These are phyloP conservation scores for Anthoscopus minutus DNA, from an alignment of 2,113 vertebrate species.

Conservation along the genomic window DNA sequence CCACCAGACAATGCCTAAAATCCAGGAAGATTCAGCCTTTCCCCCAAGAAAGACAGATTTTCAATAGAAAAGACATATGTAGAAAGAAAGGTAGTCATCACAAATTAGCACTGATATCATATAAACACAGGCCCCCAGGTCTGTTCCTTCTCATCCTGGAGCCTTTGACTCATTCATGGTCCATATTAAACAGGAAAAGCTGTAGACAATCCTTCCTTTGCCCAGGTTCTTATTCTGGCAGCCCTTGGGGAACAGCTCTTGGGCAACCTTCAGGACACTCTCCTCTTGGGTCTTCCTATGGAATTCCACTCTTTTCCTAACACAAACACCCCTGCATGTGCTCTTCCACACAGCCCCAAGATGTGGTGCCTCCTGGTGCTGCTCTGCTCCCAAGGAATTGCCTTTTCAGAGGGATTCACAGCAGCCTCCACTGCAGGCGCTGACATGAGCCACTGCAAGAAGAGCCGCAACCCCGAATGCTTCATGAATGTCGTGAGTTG, in stretches of 20 bases:
- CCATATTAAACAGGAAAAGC: background rate
- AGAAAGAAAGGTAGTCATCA: background rate
- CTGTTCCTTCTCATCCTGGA: background rate
- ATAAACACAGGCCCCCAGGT: too few relatives aligned
- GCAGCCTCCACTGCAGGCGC: background rate
- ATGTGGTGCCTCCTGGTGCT: slow-evolving; percentile 21
- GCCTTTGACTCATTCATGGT: background rate
- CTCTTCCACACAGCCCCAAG: background rate
- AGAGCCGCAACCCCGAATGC: background rate
- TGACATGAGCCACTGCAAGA: background rate
- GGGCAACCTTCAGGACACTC: background rate
- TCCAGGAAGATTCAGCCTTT: background rate
- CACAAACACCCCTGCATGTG: background rate
- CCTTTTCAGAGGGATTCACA: background rate
- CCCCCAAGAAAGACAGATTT: background rate
- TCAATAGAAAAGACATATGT: background rate
- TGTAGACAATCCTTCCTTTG: background rate
- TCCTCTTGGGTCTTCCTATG: background rate
- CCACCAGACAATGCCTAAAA: background rate
- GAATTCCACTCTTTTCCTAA: background rate
- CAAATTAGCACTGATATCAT: accelerated
- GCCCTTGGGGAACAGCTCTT: background rate
- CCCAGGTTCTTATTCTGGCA: background rate
- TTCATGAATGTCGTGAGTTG: slow-evolving; percentile 42
- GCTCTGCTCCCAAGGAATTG: slow-evolving; percentile 4